Evolutionary conservation across 2,113 vertebrate genomes (phyloP), one percentile per base, ranked within the genome.

Genomic region (Xiphophorus maculatus): DNA sequence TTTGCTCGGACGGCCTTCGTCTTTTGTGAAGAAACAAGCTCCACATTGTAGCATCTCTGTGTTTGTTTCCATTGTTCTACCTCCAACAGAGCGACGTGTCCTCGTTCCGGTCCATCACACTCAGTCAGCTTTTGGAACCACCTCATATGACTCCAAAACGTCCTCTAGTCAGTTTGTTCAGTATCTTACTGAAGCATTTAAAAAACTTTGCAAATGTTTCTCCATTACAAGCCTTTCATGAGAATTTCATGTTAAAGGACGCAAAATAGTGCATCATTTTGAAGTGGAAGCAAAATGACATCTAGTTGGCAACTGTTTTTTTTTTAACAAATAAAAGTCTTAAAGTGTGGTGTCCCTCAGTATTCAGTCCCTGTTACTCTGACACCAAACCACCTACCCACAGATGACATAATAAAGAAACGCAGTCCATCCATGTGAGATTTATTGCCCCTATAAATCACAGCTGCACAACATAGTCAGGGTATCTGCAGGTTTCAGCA

Each of bases 11-110:
- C n/a, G 25, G 80, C 61, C 42, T 63, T 40, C 42, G 10, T 44
- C 37, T 67, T 71, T 63, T 58, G 66, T 66, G 13, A 22, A 27
- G 15, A 66, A 69, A 60, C 54, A 58, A 77, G 42, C 73, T 80
- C 44, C 48, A 35, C 40, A 54, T 40, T 74, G 51, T 66, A 32
- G 37, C 73, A 60, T 62, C 65, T 84, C 65, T 27, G 58, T 42
- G 29, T 30, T 33, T 66, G 67, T 48, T 63, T 63, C 68, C 63
- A 37, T 63, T 62, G 48, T 64, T 69, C 48, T 28, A 44, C 35
- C 25, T 62, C 40, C 40, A 63, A 30, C 35, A 10, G 28, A 44
- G 65, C 25, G 33, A 80, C 35, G 54, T 9, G 44, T 72, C 32
- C 65, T n/a, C 32, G 60, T 72, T 74, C 22, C 48, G 29, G 63